Percentiles rank a stretch among this genome's conserved stretches.
Evolutionary conservation across 2,113 vertebrate genomes (phyloP).

Genomic region (Apodemus speciosus): DNA sequence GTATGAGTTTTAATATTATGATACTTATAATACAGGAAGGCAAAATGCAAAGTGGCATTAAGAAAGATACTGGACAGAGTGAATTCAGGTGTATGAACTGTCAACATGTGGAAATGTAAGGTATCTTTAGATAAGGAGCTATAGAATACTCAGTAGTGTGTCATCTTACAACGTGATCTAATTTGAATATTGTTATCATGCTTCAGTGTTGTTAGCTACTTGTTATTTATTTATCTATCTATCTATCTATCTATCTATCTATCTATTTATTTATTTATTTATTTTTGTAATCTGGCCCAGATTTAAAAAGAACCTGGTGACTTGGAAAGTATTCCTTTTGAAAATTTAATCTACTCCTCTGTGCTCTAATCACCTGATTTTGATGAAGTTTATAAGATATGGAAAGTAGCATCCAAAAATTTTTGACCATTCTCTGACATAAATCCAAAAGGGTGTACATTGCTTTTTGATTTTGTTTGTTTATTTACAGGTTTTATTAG

Average conservation of each 20-base stretch:
- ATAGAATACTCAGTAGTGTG: not conserved
- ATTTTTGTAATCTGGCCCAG: too few species aligned
- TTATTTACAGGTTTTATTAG: not conserved
- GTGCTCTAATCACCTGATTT: not conserved
- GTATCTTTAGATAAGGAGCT: not conserved
- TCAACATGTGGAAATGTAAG: not conserved
- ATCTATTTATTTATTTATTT: too few species aligned
- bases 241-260: too few species aligned
- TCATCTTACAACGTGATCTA: not conserved
- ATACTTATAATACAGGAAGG: not conserved
- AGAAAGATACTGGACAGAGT: not conserved
- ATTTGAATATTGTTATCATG: not conserved
- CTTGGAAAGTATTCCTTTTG: not conserved
- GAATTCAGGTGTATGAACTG: not conserved
- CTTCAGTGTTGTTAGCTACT: not conserved
- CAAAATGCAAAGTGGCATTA: not conserved
- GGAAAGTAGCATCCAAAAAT: not conserved
- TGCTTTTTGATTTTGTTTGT: not conserved
- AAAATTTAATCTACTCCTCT: not conserved
- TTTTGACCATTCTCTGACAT: not conserved
- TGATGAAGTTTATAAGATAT: not conserved
- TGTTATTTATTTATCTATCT: not conserved
- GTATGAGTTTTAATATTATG: not conserved
- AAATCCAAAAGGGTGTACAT: not conserved
- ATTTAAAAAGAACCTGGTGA: not conserved